Base-by-base conservation (phyloP, 2,888 invertebrate genomes). In the Lordiphosa fenestrarum region DNA sequence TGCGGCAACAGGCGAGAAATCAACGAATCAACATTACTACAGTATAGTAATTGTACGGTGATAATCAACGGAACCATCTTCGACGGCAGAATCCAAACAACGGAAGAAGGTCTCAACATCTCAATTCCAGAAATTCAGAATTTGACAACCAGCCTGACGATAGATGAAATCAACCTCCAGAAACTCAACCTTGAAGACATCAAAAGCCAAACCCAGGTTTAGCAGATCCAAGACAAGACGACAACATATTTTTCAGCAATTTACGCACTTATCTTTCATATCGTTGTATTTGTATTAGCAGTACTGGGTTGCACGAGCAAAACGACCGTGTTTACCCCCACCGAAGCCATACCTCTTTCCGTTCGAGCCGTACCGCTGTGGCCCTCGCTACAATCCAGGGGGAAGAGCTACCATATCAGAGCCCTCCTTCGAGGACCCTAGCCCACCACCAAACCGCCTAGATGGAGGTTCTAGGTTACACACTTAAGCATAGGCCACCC, bases 131-230 rank as follows among this genome's bases (percentile, higher is more conserved):
- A 25, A 1, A 39, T 39, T 2, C 7, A 6, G 21, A 7, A 5
- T 2, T 12, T 39, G 1, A 21, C 40, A 12, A 51, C 33, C 6
- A 51, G 33, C 9, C 7, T 33, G 21, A 40, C 40, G 9, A 35
- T 21, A n/a, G n/a, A 35, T 9, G 40, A 51, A 41, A 21, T 51
- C 33, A 35, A 21, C 7, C 25, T 46, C 5, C 19, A 39, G 25
- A 30, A 38, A 6, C 30, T 46, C 2, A 38, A 38, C 12, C 44
- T 46, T 23, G 46, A 53, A 1, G 46, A 53, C 4, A 19, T 53
- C 21, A 12, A 53, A 19, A 53, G 37, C 0, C 44, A 21, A 3
- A 5, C 38, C 3, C 21, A 39, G n/a, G 30, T 52, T 36, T 30
- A n/a, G 7, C 25, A 4, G 19, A 39, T 39, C n/a, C 39, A 25